Conservation (phyloP, 2,113 vertebrate genomes). For the Alosa alosa region DNA sequence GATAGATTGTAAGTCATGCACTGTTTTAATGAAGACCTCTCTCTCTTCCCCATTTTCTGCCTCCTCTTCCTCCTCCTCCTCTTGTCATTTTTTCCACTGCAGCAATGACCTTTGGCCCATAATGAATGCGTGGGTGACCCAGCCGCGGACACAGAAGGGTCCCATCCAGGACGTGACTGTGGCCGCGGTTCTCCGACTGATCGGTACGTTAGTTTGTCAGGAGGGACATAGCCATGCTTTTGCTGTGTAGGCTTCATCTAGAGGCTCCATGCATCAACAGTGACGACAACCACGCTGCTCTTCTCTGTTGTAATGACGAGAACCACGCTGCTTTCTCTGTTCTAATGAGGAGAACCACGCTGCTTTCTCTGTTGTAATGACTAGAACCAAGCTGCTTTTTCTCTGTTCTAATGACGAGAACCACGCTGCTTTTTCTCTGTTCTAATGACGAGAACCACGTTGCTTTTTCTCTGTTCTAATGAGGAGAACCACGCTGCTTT, state of each 20-base stretch:
- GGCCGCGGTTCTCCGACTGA: slow-evolving; percentile 82
- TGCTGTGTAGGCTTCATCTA: too few relatives aligned
- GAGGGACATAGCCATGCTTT: not conserved
- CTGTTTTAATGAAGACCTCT: not conserved
- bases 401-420: slow-evolving; percentile 49
- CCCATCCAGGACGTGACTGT: slow-evolving; percentile 75
- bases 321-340: not conserved
- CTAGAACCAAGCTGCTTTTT: slow-evolving; percentile 3
- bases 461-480: slow-evolving; percentile 52
- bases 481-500: slow-evolving; percentile 2
- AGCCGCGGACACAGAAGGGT: slow-evolving; percentile 70
- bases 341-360: not conserved
- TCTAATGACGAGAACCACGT: slow-evolving; percentile 46
- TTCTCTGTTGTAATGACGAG: slow-evolving; percentile 20
- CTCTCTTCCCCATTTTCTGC: too few relatives aligned
- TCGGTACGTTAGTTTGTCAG: slow-evolving; percentile 73
- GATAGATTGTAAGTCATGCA: not conserved
- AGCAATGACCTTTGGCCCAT: slow-evolving; percentile 93
- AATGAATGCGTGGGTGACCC: slow-evolving; percentile 89
- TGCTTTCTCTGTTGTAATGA: slow-evolving; percentile 30
- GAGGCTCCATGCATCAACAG: not conserved
- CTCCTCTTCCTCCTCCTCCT: not conserved
- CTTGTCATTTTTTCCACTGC: slow-evolving; percentile 33
- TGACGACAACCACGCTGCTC: not conserved
- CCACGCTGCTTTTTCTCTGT: slow-evolving; percentile 25